A percentile compares a stretch with the other conserved stretches of the same genome.
phyloP scores from a whole-genome alignment of 35 echinoderm and acorn worm genomes.

The Holothuria glaberrima region DNA sequence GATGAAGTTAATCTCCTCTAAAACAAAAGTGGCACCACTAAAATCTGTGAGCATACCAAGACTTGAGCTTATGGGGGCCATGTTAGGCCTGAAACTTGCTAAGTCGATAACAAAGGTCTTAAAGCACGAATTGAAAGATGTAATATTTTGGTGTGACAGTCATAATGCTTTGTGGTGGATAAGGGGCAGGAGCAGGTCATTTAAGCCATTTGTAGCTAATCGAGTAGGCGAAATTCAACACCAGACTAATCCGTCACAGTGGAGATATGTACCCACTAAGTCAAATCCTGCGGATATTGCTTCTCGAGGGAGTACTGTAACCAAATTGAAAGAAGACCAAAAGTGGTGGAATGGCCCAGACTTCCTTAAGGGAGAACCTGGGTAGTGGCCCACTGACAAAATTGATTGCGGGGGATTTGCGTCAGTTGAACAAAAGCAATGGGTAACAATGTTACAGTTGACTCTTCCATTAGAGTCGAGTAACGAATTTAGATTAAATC shows the following conservation, averaged over 20 bases:
- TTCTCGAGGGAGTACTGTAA: neutral
- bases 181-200: conserved; percentile 2
- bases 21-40: conserved; percentile 47
- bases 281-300: neutral
- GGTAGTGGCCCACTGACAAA: neutral
- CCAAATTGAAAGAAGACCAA: neutral
- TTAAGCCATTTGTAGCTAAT: conserved; percentile 42
- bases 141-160: conserved; percentile 42
- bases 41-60: conserved; percentile 52
- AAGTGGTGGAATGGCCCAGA: neutral
- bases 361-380: neutral
- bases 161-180: conserved; percentile 47
- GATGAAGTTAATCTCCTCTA: conserved; percentile 10
- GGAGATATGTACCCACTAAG: neutral
- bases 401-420: neutral
- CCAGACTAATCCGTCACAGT: conserved; percentile 29
- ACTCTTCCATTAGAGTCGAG: neutral
- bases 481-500: neutral
- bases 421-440: conserved; percentile 17
- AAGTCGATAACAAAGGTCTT: conserved; percentile 18
- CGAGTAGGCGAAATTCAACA: conserved; percentile 28
- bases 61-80: conserved; percentile 49
- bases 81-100: conserved; percentile 37
- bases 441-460: neutral
- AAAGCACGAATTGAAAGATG: conserved; percentile 11